Evolutionary conservation across 2,113 vertebrate species (phyloP), one percentile per base, ranked within the genome.

Genomic region (Rhipidura dahli): DNA sequence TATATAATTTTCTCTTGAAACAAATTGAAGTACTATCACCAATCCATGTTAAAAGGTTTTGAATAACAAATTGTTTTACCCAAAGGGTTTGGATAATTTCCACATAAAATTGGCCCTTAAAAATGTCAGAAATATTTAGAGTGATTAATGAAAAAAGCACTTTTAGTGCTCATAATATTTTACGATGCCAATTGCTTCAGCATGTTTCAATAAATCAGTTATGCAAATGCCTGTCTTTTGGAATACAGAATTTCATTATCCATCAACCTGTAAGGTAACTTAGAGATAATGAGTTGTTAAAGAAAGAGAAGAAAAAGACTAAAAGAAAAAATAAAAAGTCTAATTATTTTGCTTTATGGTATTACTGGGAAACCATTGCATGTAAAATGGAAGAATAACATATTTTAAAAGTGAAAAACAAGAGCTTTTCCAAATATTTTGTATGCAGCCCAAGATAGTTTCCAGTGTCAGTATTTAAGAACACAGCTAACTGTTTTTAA

Each of bases 31-130:
- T 24, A 75, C 17, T 60, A 86, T 45, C 88, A 89, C 40, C 39
- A 65, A 24, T 80, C 56, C 21, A 45, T 40, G 27, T 64, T 91
- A 87, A 96, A 71, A 66, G 87, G 31, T 87, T 88, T 95, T 75
- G 95, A 95, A 84, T 94, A 97, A 87, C n/a, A 97, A 96, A 95
- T 96, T 35, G 47, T 76, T 95, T 91, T 94, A 81, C 85, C 75
- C 86, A 90, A 96, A 95, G 72, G 59, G 56, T 95, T 94, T 96
- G 82, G 73, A 83, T 95, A 73, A 94, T 70, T 96, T 96, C 77
- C 30, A 31, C 72, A 81, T 88, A 64, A 97, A 97, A 97, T 54
- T 97, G 72, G 42, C 80, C 57, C 60, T 84, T 96, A 92, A 96
- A 93, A 94, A 73, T 93, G 82, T 97, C 93, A 95, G 77, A 90